These are phyloP conservation scores for Andrena praecox DNA, from an alignment of 2,888 invertebrate genomes.

Conservation along the genomic window DNA sequence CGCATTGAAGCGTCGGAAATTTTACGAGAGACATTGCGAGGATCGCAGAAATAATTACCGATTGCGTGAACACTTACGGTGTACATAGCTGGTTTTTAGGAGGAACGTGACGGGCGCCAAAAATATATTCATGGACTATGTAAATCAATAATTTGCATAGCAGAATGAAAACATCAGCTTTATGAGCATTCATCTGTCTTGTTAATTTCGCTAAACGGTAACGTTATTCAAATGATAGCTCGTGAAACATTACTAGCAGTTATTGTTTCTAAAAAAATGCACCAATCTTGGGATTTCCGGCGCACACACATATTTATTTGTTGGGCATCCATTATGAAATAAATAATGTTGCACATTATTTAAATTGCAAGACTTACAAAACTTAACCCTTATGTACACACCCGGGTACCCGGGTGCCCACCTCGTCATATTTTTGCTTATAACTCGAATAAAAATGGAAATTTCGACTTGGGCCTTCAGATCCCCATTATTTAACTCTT, in stretches of 20 bases:
- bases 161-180: neutral
- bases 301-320: too few species aligned
- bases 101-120: neutral
- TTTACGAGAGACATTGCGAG: neutral
- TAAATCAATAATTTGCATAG: neutral
- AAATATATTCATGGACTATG: slow-evolving; percentile 6
- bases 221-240: neutral
- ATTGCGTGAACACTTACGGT: slow-evolving; percentile 6
- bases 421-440: too few species aligned
- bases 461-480: too few species aligned
- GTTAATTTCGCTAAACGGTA: slow-evolving; percentile 4
- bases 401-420: too few species aligned
- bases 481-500: too few species aligned
- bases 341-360: too few species aligned
- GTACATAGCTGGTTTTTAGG: neutral
- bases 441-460: too few species aligned
- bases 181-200: neutral
- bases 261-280: neutral
- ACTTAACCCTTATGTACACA: too few species aligned
- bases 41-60: neutral
- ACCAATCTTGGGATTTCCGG: neutral
- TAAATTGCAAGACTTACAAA: too few species aligned
- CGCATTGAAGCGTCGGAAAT: too few species aligned
- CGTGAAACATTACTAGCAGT: neutral
- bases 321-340: too few species aligned